Evolutionary conservation across 2,797 vertebrate species (phyloP), one percentile per base, ranked within the genome.

Genomic region (Leptodactylus fallax): DNA sequence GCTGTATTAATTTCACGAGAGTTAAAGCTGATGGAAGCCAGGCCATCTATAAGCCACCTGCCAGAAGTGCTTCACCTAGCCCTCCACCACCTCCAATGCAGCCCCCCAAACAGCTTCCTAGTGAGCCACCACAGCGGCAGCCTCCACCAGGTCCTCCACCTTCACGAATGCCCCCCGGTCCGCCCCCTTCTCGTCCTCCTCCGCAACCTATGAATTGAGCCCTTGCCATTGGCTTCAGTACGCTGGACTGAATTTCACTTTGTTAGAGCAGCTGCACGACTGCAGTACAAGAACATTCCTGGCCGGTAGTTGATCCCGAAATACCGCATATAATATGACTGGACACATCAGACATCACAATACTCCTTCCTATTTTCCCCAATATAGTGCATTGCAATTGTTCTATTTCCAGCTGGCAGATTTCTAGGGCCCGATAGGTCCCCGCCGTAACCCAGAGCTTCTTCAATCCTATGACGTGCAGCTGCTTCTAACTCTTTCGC

Each of bases 1-100:
- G 88, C n/a, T 89, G 88, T 81, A 89, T 89, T 61, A 89, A 89
- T 61, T 89, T 89, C 23, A 89, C 88, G 21, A 74, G 88, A 49
- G 84, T 89, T 23, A 89, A 89, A 47, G 79, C 88, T 71, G 88
- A 89, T 56, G 84, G 79, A 8, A 71, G 49, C n/a, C 80, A 76
- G 7, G 76, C 79, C 14, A 89, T 89, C 72, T 89, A 86, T 67
- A 89, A 56, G 13, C 84, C 88, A 17, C 84, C 84, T 12, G n/a
- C 79, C 16, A 86, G 23, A 60, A 51, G 19, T 17, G 58, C 79
- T 51, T 2, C 88, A 69, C 36, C 27, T n/a, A 81, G 23, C 51
- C 69, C 51, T 23, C n/a, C 25, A 25, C 58, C 83, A 67, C 58
- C 60, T 61, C 60, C 71, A 51, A 23, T 8, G 51, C 63, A 25